Evolutionary conservation across 1,140 invertebrate genomes (phyloP), one percentile per base, ranked within the genome.

Genomic region (Saxidomus purpurata): DNA sequence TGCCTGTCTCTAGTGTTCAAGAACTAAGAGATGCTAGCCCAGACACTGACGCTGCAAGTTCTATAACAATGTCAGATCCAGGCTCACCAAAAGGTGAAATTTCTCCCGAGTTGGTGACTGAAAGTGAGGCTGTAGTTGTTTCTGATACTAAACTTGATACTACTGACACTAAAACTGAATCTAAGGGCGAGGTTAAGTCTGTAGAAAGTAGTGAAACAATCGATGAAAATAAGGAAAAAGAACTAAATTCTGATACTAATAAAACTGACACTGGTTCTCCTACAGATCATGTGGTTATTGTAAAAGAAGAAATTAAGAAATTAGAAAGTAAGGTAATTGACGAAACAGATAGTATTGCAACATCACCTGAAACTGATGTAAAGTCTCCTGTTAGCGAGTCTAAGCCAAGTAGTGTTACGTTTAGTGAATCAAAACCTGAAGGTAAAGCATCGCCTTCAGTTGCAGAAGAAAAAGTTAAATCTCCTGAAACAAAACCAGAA

Each of bases 301-400:
- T 88, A 13, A 88, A 88, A 71, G 71, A 61, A 61, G 86, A 67
- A 81, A 55, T 88, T n/a, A 52, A 81, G 59, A 81, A 88, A 81
- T 49, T 88, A 19, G 86, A 88, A 81, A 81, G 77, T 49, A 67
- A 40, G 36, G n/a, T 22, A 0, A 77, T 77, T 89, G 43, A 82
- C 74, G 1, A 89, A 83, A 71, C 74, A 77, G 34, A 86, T 87
- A 19, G 88, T 59, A 38, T 22, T 34, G 40, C 15, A 71, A 69
- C 17, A 49, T 31, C 63, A 3, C 25, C 74, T 13, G 49, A 77
- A 6, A 25, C 17, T 77, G 40, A 47, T 34, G 0, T 55, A 15
- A 36, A 25, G 28, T 77, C 71, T 31, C 71, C 74, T 3, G 69
- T 76, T 22, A 47, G 76, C 47, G 61, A 34, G 59, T 17, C 17